These are phyloP conservation scores for Aphelocoma californica DNA, from an alignment of 2,797 vertebrate genomes.

Conservation along the genomic window DNA sequence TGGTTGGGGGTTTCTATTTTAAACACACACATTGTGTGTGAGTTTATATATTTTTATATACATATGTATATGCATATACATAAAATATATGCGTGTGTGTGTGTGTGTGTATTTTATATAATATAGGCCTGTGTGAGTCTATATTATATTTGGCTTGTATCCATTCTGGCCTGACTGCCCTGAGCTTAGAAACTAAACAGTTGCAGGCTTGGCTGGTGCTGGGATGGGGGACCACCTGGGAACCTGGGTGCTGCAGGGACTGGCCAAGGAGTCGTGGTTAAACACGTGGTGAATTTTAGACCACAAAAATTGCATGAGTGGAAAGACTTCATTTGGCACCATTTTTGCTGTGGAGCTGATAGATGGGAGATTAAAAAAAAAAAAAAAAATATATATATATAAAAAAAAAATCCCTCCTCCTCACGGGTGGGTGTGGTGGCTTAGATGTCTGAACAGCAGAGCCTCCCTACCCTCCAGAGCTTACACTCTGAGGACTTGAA, in stretches of 20 bases:
- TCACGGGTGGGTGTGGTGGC: background rate
- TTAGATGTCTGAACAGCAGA: conserved; percentile 50
- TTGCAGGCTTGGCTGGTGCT: conserved; percentile 35
- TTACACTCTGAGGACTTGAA: conserved; percentile 34
- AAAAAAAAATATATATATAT: background rate
- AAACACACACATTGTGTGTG: conserved; percentile 25
- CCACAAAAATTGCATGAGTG: conserved; percentile 14
- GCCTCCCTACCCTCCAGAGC: conserved; percentile 51
- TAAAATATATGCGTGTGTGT: background rate
- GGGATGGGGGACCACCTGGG: conserved; percentile 52
- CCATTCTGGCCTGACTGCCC: conserved; percentile 46
- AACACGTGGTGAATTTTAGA: conserved; percentile 23
- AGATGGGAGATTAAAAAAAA: conserved; percentile 13
- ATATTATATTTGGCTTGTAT: conserved; percentile 56
- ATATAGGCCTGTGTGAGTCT: conserved; percentile 31
- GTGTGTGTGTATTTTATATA: conserved; percentile 26
- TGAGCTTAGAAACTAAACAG: conserved; percentile 44
- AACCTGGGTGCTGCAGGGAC: conserved; percentile 39
- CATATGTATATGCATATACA: background rate
- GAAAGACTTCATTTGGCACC: conserved; percentile 52
- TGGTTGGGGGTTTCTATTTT: conserved; percentile 24
- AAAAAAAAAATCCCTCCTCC: conserved; percentile 14
- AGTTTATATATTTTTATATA: conserved; percentile 52
- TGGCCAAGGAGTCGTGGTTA: conserved; percentile 3
- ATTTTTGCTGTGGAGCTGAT: conserved; percentile 25